Conservation (phyloP, 2,797 vertebrate genomes). For the Austrolebias charrua region DNA sequence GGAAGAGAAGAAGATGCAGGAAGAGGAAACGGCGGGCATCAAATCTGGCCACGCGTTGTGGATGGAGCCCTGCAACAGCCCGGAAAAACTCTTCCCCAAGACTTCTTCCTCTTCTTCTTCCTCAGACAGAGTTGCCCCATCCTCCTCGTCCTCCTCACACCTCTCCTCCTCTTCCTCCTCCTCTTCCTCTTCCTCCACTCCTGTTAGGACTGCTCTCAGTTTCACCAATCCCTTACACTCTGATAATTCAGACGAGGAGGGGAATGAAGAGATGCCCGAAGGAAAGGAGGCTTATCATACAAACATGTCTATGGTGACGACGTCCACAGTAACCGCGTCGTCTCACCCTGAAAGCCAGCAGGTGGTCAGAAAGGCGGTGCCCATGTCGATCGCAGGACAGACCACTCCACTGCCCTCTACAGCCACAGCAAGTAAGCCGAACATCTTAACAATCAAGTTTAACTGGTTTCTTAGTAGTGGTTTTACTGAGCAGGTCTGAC, state of each 20-base stretch:
- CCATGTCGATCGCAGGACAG: conserved; percentile 92
- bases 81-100: conserved; percentile 66
- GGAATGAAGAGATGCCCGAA: conserved; percentile 75
- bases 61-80: conserved; percentile 69
- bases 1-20: conserved; percentile 57
- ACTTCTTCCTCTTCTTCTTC: conserved; percentile 70
- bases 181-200: conserved; percentile 55
- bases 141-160: conserved; percentile 69
- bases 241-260: conserved; percentile 89
- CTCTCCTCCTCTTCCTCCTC: conserved; percentile 68
- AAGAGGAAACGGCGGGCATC: conserved; percentile 76
- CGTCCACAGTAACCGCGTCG: conserved; percentile 83
- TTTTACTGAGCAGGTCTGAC: too few species aligned
- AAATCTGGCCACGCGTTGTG: conserved; percentile 80
- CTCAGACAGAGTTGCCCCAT: conserved; percentile 70
- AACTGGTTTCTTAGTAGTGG: too few species aligned
- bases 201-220: conserved; percentile 85
- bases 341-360: conserved; percentile 74
- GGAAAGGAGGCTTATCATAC: conserved; percentile 59
- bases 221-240: conserved; percentile 98
- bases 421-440: conserved; percentile 83
- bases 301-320: conserved; percentile 86
- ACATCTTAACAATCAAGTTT: too few species aligned
- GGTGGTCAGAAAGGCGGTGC: conserved; percentile 84
- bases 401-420: conserved; percentile 59